phyloP scores from a whole-genome alignment of 2,888 invertebrate species.

The Harpalus rufipes region DNA sequence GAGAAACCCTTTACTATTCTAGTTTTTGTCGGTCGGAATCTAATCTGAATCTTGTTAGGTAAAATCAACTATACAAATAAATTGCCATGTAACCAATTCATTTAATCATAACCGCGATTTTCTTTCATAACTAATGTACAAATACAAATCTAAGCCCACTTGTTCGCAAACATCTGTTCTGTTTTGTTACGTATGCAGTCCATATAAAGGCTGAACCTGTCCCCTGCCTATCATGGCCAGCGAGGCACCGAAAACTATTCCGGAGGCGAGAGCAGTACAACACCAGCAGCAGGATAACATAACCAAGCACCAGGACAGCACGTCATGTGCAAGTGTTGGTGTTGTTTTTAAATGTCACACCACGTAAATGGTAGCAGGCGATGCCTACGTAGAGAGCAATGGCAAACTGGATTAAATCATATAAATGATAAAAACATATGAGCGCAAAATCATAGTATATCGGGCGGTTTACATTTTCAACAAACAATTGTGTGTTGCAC shows the following conservation, averaged over 20 bases:
- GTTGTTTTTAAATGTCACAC: background rate
- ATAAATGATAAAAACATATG: too few relatives aligned
- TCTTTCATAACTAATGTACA: background rate
- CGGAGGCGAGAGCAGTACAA: conserved; percentile 25
- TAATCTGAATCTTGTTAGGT: too few relatives aligned
- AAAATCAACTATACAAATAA: background rate
- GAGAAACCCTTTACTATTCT: too few relatives aligned
- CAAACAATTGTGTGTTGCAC: too few relatives aligned
- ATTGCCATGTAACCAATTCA: background rate
- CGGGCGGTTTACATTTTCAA: too few relatives aligned
- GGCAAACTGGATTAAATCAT: background rate
- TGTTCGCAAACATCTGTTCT: conserved; percentile 36
- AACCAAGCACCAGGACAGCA: background rate
- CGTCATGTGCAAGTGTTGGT: background rate
- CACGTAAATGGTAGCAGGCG: background rate
- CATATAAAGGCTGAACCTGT: conserved; percentile 46
- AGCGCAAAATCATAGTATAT: too few relatives aligned
- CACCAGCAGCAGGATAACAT: background rate
- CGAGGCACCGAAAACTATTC: conserved; percentile 24
- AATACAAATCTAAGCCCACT: background rate
- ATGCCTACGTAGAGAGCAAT: background rate
- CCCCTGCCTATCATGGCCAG: conserved; percentile 43
- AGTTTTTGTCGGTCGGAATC: too few relatives aligned
- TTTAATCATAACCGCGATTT: background rate
- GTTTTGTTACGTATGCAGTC: conserved; percentile 25